Conservation (phyloP, 2,113 vertebrate species). For the Hyperoodon ampullatus region DNA sequence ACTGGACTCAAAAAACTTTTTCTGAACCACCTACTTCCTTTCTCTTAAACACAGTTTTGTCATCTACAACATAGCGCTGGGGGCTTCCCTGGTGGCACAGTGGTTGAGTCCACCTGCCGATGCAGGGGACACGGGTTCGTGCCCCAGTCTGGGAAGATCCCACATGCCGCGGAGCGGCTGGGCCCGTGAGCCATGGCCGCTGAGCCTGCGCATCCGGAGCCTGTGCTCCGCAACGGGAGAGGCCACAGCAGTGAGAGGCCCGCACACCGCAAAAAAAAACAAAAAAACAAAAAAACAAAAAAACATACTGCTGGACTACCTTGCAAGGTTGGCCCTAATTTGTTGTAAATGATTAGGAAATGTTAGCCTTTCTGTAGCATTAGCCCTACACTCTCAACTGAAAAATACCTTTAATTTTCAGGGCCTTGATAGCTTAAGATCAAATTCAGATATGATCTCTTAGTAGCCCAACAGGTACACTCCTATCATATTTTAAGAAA, state of each 20-base stretch:
- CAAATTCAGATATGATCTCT: not conserved
- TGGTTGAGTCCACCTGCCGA: too few relatives aligned
- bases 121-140: too few relatives aligned
- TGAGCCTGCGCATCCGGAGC: too few relatives aligned
- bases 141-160: too few relatives aligned
- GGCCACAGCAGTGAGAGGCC: too few relatives aligned
- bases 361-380: not conserved
- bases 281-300: too few relatives aligned
- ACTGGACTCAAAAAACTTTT: not conserved
- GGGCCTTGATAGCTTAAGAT: not conserved
- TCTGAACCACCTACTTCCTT: not conserved
- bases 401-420: not conserved
- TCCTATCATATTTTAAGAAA: not conserved
- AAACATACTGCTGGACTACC: not conserved
- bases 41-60: not conserved
- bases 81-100: too few relatives aligned
- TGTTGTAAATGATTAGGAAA: not conserved
- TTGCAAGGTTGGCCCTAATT: not conserved
- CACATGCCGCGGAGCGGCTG: too few relatives aligned
- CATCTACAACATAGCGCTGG: not conserved
- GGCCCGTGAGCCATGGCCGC: too few relatives aligned
- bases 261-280: too few relatives aligned
- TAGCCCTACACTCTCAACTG: not conserved
- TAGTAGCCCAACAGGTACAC: not conserved
- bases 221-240: too few relatives aligned